phyloP scores from a whole-genome alignment of 2,113 vertebrate species.

The Tachysurus vachellii region DNA sequence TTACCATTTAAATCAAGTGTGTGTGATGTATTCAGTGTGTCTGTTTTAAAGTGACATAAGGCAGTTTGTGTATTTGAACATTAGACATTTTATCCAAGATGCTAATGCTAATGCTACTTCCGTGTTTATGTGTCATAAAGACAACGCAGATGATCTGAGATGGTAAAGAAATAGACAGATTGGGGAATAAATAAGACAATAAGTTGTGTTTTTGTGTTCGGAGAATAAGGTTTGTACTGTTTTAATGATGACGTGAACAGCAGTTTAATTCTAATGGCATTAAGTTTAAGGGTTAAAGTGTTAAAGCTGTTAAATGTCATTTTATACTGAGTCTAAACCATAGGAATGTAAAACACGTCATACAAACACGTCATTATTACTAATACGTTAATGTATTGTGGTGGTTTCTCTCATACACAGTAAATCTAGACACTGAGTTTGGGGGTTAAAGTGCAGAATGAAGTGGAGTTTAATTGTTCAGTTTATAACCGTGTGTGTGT shows the following conservation, averaged over 20 bases:
- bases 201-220: no score
- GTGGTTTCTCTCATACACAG: background rate
- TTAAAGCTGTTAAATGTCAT: background rate
- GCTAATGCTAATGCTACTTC: conserved; percentile 16
- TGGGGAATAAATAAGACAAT: no score
- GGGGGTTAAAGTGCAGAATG: background rate
- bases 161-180: background rate
- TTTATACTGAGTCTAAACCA: background rate
- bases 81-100: background rate
- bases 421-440: background rate
- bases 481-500: background rate
- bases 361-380: no score
- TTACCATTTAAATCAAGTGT: background rate
- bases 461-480: background rate
- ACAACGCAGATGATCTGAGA: no score
- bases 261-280: background rate
- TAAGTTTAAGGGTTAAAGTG: background rate
- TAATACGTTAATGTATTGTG: background rate
- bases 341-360: no score
- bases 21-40: background rate
- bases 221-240: background rate
- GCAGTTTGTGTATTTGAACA: background rate
- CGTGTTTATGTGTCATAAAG: conserved; percentile 5
- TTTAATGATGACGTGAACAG: background rate
- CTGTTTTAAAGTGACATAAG: background rate